These are phyloP conservation scores for Mesorhabditis spiculigera DNA, from an alignment of 2,888 invertebrate species.

Conservation along the genomic window DNA sequence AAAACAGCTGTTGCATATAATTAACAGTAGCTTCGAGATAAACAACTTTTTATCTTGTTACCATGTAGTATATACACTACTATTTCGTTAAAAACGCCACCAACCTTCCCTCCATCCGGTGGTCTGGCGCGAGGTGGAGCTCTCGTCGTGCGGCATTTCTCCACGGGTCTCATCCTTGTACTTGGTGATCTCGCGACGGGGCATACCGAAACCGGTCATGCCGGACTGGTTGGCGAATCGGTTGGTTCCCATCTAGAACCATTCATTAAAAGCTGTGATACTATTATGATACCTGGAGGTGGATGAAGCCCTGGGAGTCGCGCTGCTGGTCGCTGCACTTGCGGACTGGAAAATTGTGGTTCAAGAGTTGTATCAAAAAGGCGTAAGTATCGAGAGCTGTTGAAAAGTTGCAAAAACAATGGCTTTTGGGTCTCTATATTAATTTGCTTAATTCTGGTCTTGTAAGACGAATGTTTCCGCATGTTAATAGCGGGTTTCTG, in stretches of 20 bases:
- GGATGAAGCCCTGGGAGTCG: constrained; percentile 58
- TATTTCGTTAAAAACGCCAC: not conserved
- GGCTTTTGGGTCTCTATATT: no score
- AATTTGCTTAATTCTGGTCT: not conserved
- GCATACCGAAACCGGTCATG: constrained; percentile 58
- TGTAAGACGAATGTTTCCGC: not conserved
- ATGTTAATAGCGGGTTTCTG: no score
- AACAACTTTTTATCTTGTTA: no score
- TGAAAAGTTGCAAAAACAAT: no score
- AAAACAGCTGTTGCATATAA: no score
- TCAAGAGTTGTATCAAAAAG: not conserved
- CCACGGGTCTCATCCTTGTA: constrained; percentile 56
- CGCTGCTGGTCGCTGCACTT: constrained; percentile 54
- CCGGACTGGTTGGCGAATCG: constrained; percentile 57
- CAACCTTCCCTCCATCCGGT: constrained; percentile 57
- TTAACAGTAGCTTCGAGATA: no score
- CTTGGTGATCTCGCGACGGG: constrained; percentile 57
- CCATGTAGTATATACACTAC: no score
- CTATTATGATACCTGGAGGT: constrained; percentile 42
- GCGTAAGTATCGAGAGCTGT: no score
- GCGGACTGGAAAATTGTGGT: constrained; percentile 37
- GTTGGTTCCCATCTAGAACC: constrained; percentile 51
- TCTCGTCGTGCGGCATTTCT: constrained; percentile 59
- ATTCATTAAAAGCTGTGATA: constrained; percentile 25
- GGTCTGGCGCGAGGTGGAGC: constrained; percentile 54